A percentile compares a stretch with the other conserved stretches of the same genome.
These are phyloP conservation scores for Aporrectodea caliginosa DNA, from an alignment of 1,140 invertebrate species.

Conservation along the genomic window DNA sequence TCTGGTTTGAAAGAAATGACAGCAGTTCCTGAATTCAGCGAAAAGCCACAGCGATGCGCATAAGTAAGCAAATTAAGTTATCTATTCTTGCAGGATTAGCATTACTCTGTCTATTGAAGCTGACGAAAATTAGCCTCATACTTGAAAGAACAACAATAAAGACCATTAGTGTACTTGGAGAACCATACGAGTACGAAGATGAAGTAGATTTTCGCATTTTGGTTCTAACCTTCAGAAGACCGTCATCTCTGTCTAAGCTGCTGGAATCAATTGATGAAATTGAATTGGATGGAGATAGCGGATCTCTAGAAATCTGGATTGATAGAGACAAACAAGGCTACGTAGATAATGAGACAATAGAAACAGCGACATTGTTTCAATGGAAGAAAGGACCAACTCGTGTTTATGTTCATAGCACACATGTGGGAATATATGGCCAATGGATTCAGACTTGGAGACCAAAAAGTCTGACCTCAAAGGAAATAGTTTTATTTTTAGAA, in stretches of 20 bases:
- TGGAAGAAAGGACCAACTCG: constrained; percentile 14
- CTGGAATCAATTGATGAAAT: constrained; percentile 7
- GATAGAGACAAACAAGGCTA: neutral
- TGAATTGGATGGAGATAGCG: neutral
- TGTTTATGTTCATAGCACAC: constrained; percentile 1
- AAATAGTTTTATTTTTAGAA: constrained; percentile 46
- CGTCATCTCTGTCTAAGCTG: constrained; percentile 5
- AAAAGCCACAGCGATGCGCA: too few relatives aligned
- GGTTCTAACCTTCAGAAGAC: constrained; percentile 6
- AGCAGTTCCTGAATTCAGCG: too few relatives aligned
- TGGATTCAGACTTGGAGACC: constrained; percentile 22
- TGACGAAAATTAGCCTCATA: too few relatives aligned
- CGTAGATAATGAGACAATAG: constrained; percentile 8
- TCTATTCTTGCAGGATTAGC: too few relatives aligned
- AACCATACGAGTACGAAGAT: constrained; percentile 8
- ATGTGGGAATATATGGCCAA: constrained; percentile 15
- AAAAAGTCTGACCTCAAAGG: constrained; percentile 23
- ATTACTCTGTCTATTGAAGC: too few relatives aligned
- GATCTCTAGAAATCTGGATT: constrained; percentile 10
- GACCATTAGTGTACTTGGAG: too few relatives aligned
- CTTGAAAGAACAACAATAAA: too few relatives aligned
- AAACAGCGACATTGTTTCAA: neutral
- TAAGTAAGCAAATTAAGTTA: too few relatives aligned
- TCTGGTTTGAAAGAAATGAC: too few relatives aligned
- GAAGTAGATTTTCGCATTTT: constrained; percentile 2